phyloP scores from a whole-genome alignment of 2,797 vertebrate species.

The Tokudaia muenninki region DNA sequence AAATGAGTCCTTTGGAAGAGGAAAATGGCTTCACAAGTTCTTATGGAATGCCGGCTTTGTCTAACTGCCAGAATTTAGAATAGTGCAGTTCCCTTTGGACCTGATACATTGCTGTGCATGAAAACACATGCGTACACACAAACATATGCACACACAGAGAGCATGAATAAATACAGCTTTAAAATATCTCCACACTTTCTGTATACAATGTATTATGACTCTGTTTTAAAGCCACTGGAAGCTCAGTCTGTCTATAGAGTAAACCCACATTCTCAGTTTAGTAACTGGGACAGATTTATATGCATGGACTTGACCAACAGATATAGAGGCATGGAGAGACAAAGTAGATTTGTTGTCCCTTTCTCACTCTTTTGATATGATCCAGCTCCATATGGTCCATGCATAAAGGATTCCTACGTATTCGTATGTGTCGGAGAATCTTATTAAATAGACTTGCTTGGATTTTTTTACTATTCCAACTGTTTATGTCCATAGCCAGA shows the following conservation, averaged over 20 bases:
- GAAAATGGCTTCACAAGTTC: neutral
- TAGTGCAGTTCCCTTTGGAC: neutral
- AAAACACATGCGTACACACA: neutral
- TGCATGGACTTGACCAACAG: neutral
- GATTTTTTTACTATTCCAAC: neutral
- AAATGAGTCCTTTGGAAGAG: neutral
- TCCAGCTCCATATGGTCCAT: neutral
- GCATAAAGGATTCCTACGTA: neutral
- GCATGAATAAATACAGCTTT: neutral
- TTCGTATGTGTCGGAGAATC: neutral
- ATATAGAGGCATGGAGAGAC: neutral
- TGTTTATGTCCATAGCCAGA: slow-evolving; percentile 7
- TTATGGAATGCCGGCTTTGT: too few species aligned
- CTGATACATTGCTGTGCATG: neutral
- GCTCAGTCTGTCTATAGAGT: neutral
- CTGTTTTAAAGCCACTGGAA: neutral
- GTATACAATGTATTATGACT: neutral
- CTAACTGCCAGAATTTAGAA: neutral
- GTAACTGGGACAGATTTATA: neutral
- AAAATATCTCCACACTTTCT: neutral
- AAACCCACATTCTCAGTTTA: slow-evolving; percentile 16
- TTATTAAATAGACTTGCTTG: slow-evolving; percentile 10
- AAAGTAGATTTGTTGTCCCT: neutral
- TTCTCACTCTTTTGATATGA: neutral
- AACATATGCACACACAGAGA: neutral